Evolutionary conservation across 2,797 vertebrate species (phyloP).

Genomic region (Pteropus rufus): DNA sequence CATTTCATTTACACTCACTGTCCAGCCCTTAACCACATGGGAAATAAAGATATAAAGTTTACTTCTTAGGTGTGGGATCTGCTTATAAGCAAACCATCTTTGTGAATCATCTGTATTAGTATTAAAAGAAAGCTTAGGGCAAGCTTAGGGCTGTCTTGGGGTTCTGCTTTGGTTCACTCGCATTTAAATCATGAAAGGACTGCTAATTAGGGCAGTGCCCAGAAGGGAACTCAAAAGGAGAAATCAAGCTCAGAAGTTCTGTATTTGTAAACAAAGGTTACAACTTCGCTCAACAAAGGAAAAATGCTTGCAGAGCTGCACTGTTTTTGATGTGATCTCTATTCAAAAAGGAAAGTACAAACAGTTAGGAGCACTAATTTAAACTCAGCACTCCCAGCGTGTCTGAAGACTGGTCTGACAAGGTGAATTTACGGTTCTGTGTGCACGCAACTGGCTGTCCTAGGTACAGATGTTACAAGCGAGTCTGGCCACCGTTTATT

Average conservation of each 20-base stretch:
- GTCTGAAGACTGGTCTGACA: conserved; percentile 69
- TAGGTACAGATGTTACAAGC: conserved; percentile 41
- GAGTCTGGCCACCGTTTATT: conserved; percentile 16
- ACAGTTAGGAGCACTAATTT: conserved; percentile 30
- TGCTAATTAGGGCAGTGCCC: conserved; percentile 49
- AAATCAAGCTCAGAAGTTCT: conserved; percentile 56
- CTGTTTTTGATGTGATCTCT: conserved; percentile 44
- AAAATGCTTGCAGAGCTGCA: conserved; percentile 24
- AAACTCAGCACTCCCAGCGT: conserved; percentile 58
- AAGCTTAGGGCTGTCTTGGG: neutral
- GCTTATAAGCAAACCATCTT: neutral
- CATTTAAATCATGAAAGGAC: conserved; percentile 61
- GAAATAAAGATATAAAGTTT: neutral
- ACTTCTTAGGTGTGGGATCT: neutral
- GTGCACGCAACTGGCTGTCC: conserved; percentile 11
- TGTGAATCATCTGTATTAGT: neutral
- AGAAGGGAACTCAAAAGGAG: conserved; percentile 64
- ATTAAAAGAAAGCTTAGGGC: neutral
- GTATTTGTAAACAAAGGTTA: conserved; percentile 65
- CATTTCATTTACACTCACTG: neutral
- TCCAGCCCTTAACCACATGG: neutral
- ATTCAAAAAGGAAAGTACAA: conserved; percentile 22
- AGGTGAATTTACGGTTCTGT: conserved; percentile 45
- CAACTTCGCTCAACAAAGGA: conserved; percentile 59
- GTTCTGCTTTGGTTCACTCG: conserved; percentile 31